Evolutionary conservation across 1,140 invertebrate species (phyloP), one percentile per base, ranked within the genome.

Genomic region (Drosophila sp.): DNA sequence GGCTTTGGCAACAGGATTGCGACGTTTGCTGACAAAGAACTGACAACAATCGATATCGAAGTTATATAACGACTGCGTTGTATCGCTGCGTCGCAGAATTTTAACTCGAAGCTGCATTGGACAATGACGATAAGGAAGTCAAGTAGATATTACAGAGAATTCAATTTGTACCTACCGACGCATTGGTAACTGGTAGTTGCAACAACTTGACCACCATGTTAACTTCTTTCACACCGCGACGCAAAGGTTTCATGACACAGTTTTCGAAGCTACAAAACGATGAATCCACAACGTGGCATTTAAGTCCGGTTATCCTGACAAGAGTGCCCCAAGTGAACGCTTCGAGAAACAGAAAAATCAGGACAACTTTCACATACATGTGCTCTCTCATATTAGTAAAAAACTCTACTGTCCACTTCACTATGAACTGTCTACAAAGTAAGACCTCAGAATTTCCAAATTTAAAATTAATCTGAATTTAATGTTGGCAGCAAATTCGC

Each of bases 201-300:
- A 64, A 25, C 2, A 78, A 0, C 59, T 48, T 67, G 4, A 58
- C 5, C 25, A 51, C n/a, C 7, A 67, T 9, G 0, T 53, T 40
- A 6, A 72, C 7, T 8, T 79, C 73, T 7, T 40, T 64, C 0
- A 76, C 0, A 2, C 54, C 40, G 2, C 62, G 72, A 41, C 21
- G 48, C 7, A 72, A 11, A 0, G 62, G 27, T 21, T 72, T 80
- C 2, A 80, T 4, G 2, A 38, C 29, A 21, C 76, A 80, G 0
- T 36, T 38, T 1, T 41, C 4, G 7, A 78, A 13, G 2, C 5
- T 18, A 0, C 6, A 0, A 41, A 58, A 65, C 2, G 29, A 9
- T 2, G 46, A 7, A 54, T 81, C 63, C 4, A 53, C 13, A 0
- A 2, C 9, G 7, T 18, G 1, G 16, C 78, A 80, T 11, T 71